Base-by-base conservation (phyloP, 2,888 invertebrate genomes). In the Nyleta sp. region DNA sequence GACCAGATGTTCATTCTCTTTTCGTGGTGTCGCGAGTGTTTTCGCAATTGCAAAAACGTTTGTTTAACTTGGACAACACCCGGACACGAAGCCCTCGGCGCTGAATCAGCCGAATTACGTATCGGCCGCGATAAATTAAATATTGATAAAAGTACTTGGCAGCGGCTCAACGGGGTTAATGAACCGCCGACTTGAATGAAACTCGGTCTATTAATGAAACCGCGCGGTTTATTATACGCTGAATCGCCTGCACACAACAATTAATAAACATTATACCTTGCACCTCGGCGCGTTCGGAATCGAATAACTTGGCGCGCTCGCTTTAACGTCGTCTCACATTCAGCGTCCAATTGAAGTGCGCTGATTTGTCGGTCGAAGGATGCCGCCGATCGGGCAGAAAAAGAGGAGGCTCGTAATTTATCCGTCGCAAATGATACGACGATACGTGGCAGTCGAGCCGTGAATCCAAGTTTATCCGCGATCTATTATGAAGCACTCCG, bases 401-500 rank as follows among this genome's bases (percentile, higher is more conserved):
- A n/a, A n/a, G n/a, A n/a, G n/a, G n/a, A n/a, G n/a, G n/a, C n/a
- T 44, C 22, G 22, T 22, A 31, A 73, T 33, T 70, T 70, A 64
- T 77, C 48, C 50, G 53, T 53, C 42, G 59, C 70, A 65, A 65
- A 77, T 72, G 67, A 72, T 68, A 48, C 48, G 50, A 42, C 65
- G 67, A 50, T 60, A 50, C 42, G 53, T 17, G 55, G 20, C 60
- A 71, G 71, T 68, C 72, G 57, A 74, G 74, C 50, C 68, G 62
- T 50, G 78, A 78, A 81, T 81, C 80, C 81, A 81, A 81, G 81
- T 80, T 78, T 81, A 81, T 81, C 78, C 76, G 72, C 59, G 80
- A 76, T 82, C 82, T 83, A 83, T 82, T 82, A 81, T 78, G 80
- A 82, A 81, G 78, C 67, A 60, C 72, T 80, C 57, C 40, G 74